Evolutionary conservation across 2,113 vertebrate species (phyloP).

Genomic region (Struthio camelus): DNA sequence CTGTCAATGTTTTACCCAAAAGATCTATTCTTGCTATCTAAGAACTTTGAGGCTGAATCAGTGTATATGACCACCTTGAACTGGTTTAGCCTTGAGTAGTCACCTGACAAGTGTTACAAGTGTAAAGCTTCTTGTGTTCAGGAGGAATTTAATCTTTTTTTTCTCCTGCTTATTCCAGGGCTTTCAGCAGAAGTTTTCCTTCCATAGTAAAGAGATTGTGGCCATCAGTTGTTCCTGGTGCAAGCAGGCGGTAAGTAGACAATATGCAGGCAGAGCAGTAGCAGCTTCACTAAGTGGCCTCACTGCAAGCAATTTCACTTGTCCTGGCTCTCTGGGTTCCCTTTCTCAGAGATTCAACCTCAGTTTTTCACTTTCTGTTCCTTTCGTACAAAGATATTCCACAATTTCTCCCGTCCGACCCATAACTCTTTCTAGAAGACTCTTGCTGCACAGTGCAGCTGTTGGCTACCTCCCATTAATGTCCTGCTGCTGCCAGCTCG

Average conservation of each 20-base stretch:
- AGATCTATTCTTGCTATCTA: neutral
- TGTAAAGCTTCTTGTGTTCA: neutral
- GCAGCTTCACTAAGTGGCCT: neutral
- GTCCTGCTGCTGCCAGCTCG: neutral
- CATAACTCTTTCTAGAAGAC: neutral
- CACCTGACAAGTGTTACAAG: neutral
- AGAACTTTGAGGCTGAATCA: neutral
- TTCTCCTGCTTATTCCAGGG: conserved; percentile 78
- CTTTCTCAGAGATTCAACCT: neutral
- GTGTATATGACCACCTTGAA: neutral
- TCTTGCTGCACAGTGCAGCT: neutral
- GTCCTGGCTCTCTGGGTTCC: neutral
- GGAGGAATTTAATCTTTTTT: neutral
- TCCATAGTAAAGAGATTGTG: conserved; percentile 99
- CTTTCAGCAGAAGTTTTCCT: conserved; percentile 98
- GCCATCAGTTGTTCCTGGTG: conserved; percentile 99
- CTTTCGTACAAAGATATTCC: neutral
- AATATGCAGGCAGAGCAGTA: neutral
- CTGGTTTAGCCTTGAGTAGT: neutral
- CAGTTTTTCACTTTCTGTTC: neutral
- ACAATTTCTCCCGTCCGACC: neutral
- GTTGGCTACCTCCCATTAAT: neutral
- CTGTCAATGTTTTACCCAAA: neutral
- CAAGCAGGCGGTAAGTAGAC: conserved; percentile 92
- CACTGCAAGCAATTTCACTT: neutral